Evolutionary conservation across 2,113 vertebrate genomes (phyloP).

Genomic region (Lepisosteus osseus): DNA sequence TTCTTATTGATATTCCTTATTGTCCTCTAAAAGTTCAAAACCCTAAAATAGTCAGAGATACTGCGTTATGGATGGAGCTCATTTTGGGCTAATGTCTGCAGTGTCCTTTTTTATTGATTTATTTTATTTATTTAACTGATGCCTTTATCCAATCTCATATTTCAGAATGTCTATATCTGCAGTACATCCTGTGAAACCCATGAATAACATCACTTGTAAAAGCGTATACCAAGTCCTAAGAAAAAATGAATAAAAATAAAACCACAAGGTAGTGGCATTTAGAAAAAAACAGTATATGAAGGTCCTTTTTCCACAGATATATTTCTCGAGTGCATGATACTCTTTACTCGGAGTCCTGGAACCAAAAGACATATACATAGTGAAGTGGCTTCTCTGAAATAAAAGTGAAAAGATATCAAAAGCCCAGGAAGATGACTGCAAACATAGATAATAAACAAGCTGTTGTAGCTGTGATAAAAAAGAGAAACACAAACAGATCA

Average conservation of each 20-base stretch:
- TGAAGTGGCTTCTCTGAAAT: conserved; percentile 15
- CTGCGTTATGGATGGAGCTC: too few relatives aligned
- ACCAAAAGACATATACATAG: background rate
- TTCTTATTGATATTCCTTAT: too few relatives aligned
- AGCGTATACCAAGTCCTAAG: background rate
- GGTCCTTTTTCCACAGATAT: background rate
- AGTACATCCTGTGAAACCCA: too few relatives aligned
- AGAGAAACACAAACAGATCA: conserved; percentile 12
- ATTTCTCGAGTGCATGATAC: background rate
- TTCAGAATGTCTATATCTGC: too few relatives aligned
- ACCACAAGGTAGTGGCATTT: background rate
- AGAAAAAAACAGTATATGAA: background rate
- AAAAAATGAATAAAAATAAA: background rate
- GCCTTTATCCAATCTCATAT: too few relatives aligned
- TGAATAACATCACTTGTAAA: too few relatives aligned
- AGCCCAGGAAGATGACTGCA: conserved; percentile 11
- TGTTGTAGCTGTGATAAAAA: conserved; percentile 15
- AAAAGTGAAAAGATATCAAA: conserved; percentile 26
- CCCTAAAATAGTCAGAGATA: too few relatives aligned
- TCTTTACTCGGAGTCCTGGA: background rate
- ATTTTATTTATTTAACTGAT: too few relatives aligned
- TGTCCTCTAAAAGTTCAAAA: too few relatives aligned
- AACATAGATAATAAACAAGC: conserved; percentile 16
- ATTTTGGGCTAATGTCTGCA: too few relatives aligned
- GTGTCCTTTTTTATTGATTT: too few relatives aligned